phyloP scores from a whole-genome alignment of 2,113 vertebrate species.

The Perca flavescens region DNA sequence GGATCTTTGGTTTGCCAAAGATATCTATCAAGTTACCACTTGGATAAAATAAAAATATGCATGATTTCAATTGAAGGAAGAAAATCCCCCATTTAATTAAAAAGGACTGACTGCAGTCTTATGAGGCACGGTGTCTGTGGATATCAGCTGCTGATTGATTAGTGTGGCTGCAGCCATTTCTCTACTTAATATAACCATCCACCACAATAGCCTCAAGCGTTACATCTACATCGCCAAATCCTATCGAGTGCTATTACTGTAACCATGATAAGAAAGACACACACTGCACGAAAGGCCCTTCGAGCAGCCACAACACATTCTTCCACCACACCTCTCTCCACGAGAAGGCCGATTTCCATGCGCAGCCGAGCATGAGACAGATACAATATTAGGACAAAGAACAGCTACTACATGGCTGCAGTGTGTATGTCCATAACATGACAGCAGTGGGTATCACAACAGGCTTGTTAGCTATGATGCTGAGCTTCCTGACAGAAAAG shows the following conservation, averaged over 20 bases:
- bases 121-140: background rate
- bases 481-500: conserved; percentile 8
- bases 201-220: conserved; percentile 11
- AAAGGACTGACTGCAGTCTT: background rate
- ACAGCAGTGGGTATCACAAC: conserved; percentile 22
- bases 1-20: background rate
- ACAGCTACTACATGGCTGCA: conserved; percentile 18
- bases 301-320: conserved; percentile 17
- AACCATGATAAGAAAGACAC: conserved; percentile 14
- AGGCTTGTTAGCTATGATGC: conserved; percentile 31
- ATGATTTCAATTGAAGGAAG: background rate
- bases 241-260: background rate
- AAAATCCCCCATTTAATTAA: conserved; percentile 20
- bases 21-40: background rate
- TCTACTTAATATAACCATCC: conserved; percentile 32
- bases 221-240: background rate
- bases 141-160: conserved; percentile 28
- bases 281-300: conserved; percentile 9
- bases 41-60: background rate
- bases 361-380: conserved; percentile 52
- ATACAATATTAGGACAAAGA: conserved; percentile 42
- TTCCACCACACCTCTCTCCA: conserved; percentile 11
- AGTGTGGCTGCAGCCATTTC: conserved; percentile 25
- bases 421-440: background rate
- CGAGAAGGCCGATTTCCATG: conserved; percentile 33